Conservation (phyloP, 2,113 vertebrate genomes). For the Coreoperca whiteheadi region DNA sequence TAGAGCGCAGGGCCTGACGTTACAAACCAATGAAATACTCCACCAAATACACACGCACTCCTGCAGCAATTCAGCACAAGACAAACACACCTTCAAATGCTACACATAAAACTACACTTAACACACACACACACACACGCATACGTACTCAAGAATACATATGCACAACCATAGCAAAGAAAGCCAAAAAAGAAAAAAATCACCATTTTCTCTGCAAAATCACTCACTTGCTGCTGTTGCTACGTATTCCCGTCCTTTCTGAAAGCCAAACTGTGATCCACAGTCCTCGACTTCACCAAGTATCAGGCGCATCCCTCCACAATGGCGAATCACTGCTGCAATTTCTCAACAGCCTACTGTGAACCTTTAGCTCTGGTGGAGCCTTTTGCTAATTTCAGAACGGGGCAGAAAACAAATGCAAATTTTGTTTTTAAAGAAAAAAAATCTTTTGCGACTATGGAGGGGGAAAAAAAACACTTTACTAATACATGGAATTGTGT, state of each 20-base stretch:
- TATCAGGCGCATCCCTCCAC: constrained; percentile 47
- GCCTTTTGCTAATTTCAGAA: constrained; percentile 38
- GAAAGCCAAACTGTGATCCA: constrained; percentile 68
- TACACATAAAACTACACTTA: constrained; percentile 33
- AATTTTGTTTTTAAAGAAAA: constrained; percentile 29
- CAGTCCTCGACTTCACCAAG: constrained; percentile 32
- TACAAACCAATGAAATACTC: constrained; percentile 47
- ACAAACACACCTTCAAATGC: constrained; percentile 15
- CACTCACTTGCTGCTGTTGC: constrained; percentile 72
- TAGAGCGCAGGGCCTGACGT: constrained; percentile 90
- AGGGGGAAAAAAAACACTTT: constrained; percentile 13
- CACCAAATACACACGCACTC: constrained; percentile 55
- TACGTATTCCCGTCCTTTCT: constrained; percentile 49
- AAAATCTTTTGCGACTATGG: constrained; percentile 17
- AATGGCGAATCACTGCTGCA: constrained; percentile 71
- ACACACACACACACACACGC: background rate
- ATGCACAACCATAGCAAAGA: constrained; percentile 36
- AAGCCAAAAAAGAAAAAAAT: constrained; percentile 58
- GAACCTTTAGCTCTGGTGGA: constrained; percentile 75
- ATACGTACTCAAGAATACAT: background rate
- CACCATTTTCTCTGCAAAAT: constrained; percentile 64
- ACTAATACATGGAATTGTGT: constrained; percentile 18
- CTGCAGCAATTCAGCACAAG: constrained; percentile 10
- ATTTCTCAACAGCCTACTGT: constrained; percentile 67
- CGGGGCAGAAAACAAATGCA: constrained; percentile 60